phyloP scores from a whole-genome alignment of 2,797 vertebrate species.

The Potorous gilbertii region DNA sequence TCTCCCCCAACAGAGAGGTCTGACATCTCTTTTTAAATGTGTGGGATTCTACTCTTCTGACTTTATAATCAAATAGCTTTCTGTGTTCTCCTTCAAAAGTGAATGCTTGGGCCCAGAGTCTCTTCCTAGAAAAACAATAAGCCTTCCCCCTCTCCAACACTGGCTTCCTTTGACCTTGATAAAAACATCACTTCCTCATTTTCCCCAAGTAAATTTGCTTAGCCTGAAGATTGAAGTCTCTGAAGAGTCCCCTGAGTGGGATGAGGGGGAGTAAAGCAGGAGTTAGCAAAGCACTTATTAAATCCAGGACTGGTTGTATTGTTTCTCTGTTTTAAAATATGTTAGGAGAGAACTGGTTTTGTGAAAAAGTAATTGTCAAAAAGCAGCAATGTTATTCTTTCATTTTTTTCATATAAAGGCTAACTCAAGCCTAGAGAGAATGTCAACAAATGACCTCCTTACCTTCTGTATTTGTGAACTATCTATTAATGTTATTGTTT shows the following conservation, averaged over 20 bases:
- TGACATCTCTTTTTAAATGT: neutral
- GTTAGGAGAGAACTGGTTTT: slow-evolving; percentile 3
- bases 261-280: neutral
- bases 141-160: neutral
- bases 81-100: slow-evolving; percentile 31
- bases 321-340: neutral
- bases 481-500: slow-evolving; percentile 55
- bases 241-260: neutral
- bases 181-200: neutral
- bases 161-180: slow-evolving; percentile 19
- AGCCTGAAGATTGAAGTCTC: neutral
- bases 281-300: neutral
- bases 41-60: neutral
- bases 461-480: neutral
- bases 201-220: neutral
- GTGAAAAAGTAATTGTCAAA: slow-evolving; percentile 51
- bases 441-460: slow-evolving; percentile 22
- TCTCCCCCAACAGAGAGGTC: neutral
- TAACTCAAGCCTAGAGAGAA: slow-evolving; percentile 6
- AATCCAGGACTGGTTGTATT: neutral
- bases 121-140: slow-evolving; percentile 2
- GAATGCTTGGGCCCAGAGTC: neutral
- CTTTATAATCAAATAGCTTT: neutral
- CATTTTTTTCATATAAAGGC: slow-evolving; percentile 38
- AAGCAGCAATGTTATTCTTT: slow-evolving; percentile 44